Evolutionary conservation across 37 sponge, comb jelly and placozoan genomes (phyloP), one percentile per base, ranked within the genome.

Genomic region (Axinella damicornis): DNA sequence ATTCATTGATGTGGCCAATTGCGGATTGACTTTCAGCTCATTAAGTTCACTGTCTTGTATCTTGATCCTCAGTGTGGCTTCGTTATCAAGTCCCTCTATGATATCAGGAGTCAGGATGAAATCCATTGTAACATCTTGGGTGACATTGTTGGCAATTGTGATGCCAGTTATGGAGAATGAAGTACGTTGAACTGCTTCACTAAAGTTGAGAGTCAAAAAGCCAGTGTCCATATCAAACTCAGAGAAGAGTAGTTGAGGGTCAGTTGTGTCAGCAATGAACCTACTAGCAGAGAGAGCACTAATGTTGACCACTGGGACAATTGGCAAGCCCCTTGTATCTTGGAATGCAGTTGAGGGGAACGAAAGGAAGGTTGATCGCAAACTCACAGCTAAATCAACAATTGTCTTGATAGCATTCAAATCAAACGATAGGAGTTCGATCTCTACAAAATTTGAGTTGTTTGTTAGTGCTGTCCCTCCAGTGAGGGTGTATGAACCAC

Each of bases 161-260:
- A 94, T 62, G 35, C 77, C 80, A 60, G 92, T 38, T 19, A 76
- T 34, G 18, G 14, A 39, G 36, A 92, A 87, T 2, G 88, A 74
- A 33, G 59, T 53, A n/a, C 40, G 20, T 33, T 77, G 82, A 40
- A 97, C 92, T 52, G 97, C 78, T 74, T 97, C 97, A 83, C 66
- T 83, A 40, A 97, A 97, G 53, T 73, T 85, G 2, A 97, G 76
- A 22, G 83, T 94, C 31, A 97, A 17, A n/a, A 53, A 65, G 22
- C 93, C 94, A 22, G 70, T 68, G 69, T 97, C 74, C 72, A 97
- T 73, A 80, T 97, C 92, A 53, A 97, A 62, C 14, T 76, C 74
- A 62, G 54, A 83, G 32, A 27, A 34, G 0, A 25, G 0, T 25
- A 96, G 64, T 18, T 12, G 24, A 22, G 95, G 92, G 9, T 63